Evolutionary conservation across 2,888 invertebrate genomes (phyloP).

Genomic region (Syritta pipiens): DNA sequence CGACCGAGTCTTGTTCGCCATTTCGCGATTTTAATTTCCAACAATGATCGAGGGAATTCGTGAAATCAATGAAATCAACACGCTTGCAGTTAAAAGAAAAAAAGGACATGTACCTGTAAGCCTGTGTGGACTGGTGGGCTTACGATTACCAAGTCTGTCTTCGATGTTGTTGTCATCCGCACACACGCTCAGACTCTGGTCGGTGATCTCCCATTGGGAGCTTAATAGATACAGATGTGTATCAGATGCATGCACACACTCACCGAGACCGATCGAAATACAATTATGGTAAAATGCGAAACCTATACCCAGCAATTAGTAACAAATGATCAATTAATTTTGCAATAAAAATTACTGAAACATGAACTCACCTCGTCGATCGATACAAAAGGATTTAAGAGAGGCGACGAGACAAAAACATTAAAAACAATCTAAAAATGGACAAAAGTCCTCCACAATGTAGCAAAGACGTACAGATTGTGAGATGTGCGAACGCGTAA

Average conservation of each 20-base stretch:
- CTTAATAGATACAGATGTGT: conserved; percentile 53
- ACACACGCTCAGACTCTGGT: conserved; percentile 16
- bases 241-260: conserved; percentile 18
- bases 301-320: conserved; percentile 77
- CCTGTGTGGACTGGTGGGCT: conserved; percentile 23
- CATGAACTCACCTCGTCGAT: conserved; percentile 48
- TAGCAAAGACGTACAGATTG: too few relatives aligned
- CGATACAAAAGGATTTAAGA: background rate
- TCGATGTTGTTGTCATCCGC: background rate
- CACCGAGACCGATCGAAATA: conserved; percentile 41
- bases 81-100: conserved; percentile 32
- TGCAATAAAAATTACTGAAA: conserved; percentile 74
- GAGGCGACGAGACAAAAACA: conserved; percentile 5
- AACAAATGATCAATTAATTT: conserved; percentile 78
- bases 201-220: conserved; percentile 59
- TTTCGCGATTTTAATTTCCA: conserved; percentile 60
- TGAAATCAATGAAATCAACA: conserved; percentile 67
- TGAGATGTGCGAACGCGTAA: too few relatives aligned
- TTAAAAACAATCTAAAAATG: conserved; percentile 48
- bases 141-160: conserved; percentile 54
- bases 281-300: conserved; percentile 72
- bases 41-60: conserved; percentile 68
- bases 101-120: conserved; percentile 55
- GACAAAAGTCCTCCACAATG: too few relatives aligned
- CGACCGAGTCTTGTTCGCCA: conserved; percentile 9